These are phyloP conservation scores for Dolichallabes microphthalmus DNA, from an alignment of 2,113 vertebrate species.

Conservation along the genomic window DNA sequence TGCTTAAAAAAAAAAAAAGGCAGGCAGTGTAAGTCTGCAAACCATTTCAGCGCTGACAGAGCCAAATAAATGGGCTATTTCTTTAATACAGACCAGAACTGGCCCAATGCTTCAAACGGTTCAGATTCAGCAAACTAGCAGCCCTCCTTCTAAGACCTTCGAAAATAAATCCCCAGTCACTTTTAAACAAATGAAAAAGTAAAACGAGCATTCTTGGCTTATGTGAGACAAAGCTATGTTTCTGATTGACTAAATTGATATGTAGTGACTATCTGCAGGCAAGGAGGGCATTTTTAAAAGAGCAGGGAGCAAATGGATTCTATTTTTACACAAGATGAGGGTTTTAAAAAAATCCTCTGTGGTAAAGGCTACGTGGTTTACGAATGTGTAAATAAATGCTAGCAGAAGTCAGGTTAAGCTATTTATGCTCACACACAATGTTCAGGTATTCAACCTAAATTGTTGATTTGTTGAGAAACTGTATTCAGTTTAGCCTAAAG, in stretches of 20 bases:
- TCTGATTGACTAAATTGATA: conserved; percentile 19
- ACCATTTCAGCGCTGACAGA: conserved; percentile 64
- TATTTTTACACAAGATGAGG: conserved; percentile 9
- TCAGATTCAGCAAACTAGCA: conserved; percentile 68
- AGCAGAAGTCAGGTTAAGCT: background rate
- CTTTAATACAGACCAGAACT: conserved; percentile 72
- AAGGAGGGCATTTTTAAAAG: background rate
- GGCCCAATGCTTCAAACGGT: conserved; percentile 67
- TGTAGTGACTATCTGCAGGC: background rate
- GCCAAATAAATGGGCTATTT: conserved; percentile 67
- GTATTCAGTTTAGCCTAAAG: background rate
- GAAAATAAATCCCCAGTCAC: conserved; percentile 69
- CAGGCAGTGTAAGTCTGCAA: conserved; percentile 61
- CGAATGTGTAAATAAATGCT: background rate
- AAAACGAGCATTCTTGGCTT: conserved; percentile 57
- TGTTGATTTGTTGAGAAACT: background rate
- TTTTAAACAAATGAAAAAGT: conserved; percentile 61
- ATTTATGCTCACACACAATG: background rate
- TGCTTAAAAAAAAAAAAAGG: conserved; percentile 24
- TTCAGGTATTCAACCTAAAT: background rate
- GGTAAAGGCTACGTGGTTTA: background rate
- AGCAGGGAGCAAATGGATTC: conserved; percentile 6
- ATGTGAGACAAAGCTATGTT: conserved; percentile 2
- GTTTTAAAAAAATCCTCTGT: background rate
- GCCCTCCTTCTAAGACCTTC: conserved; percentile 62